A percentile compares a stretch with the other conserved stretches of the same genome.
phyloP scores from a whole-genome alignment of 2,113 vertebrate species.

The Mobula birostris region DNA sequence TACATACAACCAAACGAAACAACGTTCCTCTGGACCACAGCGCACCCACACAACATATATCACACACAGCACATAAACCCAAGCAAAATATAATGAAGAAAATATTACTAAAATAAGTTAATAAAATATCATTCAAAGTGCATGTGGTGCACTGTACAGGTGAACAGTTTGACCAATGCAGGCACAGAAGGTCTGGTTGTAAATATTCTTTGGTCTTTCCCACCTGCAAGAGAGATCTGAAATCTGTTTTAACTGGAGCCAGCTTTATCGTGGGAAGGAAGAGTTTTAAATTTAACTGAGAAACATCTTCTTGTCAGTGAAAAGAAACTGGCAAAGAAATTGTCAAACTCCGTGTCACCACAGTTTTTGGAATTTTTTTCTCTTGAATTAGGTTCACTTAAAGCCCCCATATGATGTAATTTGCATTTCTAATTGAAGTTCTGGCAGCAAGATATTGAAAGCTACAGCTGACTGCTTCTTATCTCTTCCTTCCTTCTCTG shows the following conservation, averaged over 20 bases:
- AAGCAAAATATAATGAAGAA: too few relatives aligned
- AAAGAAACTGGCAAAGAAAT: not conserved
- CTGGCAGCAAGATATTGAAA: not conserved
- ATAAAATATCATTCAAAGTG: too few relatives aligned
- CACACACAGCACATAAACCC: too few relatives aligned
- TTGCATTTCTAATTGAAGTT: conserved; percentile 26
- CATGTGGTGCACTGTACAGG: too few relatives aligned
- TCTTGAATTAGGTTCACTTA: not conserved
- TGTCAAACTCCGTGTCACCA: not conserved
- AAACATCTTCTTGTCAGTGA: not conserved
- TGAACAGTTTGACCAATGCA: too few relatives aligned
- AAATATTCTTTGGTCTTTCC: not conserved
- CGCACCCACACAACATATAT: too few relatives aligned
- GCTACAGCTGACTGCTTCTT: not conserved
- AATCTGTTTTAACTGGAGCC: too few relatives aligned
- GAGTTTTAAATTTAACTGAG: not conserved
- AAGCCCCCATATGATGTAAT: not conserved
- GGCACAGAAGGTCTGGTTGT: too few relatives aligned
- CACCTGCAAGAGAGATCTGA: not conserved
- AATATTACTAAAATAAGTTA: too few relatives aligned
- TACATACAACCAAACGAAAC: too few relatives aligned
- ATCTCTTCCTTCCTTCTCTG: not conserved
- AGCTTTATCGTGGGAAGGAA: not conserved
- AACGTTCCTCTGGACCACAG: too few relatives aligned
- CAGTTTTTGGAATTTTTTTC: not conserved